Evolutionary conservation across 1,140 invertebrate genomes (phyloP).

Genomic region (Camponotus vicinus): DNA sequence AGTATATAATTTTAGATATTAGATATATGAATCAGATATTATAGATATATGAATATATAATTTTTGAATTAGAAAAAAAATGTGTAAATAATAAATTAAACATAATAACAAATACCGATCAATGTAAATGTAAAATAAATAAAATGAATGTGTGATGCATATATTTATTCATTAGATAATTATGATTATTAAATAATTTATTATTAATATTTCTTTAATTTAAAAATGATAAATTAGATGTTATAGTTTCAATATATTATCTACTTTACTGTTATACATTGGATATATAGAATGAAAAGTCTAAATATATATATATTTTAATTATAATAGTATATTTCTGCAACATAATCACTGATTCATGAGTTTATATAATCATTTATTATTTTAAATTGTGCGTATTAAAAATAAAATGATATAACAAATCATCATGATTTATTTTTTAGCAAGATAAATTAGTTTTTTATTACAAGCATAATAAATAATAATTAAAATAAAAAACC

Average conservation of each 20-base stretch:
- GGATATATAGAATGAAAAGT: not conserved
- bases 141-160: not conserved
- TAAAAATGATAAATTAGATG: not conserved
- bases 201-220: not conserved
- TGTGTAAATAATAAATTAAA: too few species aligned
- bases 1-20: not conserved
- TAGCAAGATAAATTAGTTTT: not conserved
- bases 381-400: not conserved
- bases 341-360: not conserved
- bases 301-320: not conserved
- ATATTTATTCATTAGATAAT: not conserved
- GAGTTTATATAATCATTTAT: conserved; percentile 23
- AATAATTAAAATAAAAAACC: conserved; percentile 36
- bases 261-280: not conserved
- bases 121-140: not conserved
- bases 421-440: not conserved
- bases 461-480: conserved; percentile 6
- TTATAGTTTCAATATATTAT: not conserved
- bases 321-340: not conserved
- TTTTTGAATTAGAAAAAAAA: conserved; percentile 3
- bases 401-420: conserved; percentile 26
- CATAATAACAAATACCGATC: not conserved
- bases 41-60: not conserved
- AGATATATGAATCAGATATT: not conserved
- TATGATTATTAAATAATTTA: not conserved